Conservation (phyloP, 2,113 vertebrate species). For the Ictalurus punctatus region DNA sequence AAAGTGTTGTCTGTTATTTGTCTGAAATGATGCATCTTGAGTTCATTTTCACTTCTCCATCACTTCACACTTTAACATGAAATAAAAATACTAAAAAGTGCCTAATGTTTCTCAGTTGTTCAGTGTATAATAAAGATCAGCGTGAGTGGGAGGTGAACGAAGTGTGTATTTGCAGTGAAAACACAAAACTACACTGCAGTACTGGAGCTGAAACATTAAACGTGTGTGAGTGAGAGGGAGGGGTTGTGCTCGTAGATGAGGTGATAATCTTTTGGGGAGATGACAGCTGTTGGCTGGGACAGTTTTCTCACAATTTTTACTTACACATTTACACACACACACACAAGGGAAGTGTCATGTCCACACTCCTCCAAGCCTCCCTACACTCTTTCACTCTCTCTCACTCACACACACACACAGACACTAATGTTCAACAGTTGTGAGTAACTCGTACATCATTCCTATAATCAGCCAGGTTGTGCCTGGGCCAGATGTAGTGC, state of each 20-base stretch:
- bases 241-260: background rate
- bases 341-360: background rate
- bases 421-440: background rate
- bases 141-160: too few relatives aligned
- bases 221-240: background rate
- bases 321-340: background rate
- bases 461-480: background rate
- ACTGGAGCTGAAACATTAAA: background rate
- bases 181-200: background rate
- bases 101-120: too few relatives aligned
- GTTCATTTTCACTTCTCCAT: background rate
- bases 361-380: constrained; percentile 1
- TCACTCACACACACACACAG: background rate
- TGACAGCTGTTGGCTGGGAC: background rate
- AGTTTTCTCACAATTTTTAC: background rate
- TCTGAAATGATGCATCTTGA: background rate
- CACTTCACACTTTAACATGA: background rate
- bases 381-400: background rate
- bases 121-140: too few relatives aligned
- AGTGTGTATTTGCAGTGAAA: background rate
- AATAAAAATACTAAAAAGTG: too few relatives aligned
- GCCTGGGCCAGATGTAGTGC: too few relatives aligned
- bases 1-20: constrained; percentile 53
- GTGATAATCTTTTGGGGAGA: background rate
- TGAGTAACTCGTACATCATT: background rate